Evolutionary conservation across 2,113 vertebrate species (phyloP).

Genomic region (Jaculus jaculus): DNA sequence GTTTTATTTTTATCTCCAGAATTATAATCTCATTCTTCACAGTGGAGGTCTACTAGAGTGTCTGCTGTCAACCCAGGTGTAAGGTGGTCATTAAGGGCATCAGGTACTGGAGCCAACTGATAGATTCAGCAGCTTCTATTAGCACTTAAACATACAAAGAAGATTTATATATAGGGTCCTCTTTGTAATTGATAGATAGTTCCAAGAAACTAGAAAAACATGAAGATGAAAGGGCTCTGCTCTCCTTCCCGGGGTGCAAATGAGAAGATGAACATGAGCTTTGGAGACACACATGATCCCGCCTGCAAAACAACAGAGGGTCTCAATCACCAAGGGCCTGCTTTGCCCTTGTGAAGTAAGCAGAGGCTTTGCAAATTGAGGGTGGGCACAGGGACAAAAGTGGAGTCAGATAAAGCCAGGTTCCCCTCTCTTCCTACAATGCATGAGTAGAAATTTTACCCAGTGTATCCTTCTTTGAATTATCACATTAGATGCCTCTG

Average conservation of each 20-base stretch:
- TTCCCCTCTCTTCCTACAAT: background rate
- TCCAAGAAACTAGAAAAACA: constrained; percentile 56
- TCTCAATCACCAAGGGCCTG: constrained; percentile 49
- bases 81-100: background rate
- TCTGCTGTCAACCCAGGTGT: background rate
- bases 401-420: constrained; percentile 38
- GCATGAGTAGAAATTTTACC: background rate
- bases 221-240: constrained; percentile 58
- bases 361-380: constrained; percentile 57
- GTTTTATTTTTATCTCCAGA: background rate
- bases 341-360: constrained; percentile 68
- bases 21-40: constrained; percentile 25
- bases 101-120: background rate
- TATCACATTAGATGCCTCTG: constrained; percentile 12
- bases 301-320: constrained; percentile 54
- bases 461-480: background rate
- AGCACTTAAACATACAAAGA: constrained; percentile 36
- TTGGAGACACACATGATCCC: constrained; percentile 57
- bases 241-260: constrained; percentile 52
- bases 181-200: constrained; percentile 36
- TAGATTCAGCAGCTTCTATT: constrained; percentile 17
- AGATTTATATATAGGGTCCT: constrained; percentile 10
- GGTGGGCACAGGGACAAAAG: constrained; percentile 37
- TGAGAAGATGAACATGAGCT: constrained; percentile 32
- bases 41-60: background rate